Evolutionary conservation across 2,797 vertebrate genomes (phyloP), one percentile per base, ranked within the genome.

Genomic region (Sandelia bainsii): DNA sequence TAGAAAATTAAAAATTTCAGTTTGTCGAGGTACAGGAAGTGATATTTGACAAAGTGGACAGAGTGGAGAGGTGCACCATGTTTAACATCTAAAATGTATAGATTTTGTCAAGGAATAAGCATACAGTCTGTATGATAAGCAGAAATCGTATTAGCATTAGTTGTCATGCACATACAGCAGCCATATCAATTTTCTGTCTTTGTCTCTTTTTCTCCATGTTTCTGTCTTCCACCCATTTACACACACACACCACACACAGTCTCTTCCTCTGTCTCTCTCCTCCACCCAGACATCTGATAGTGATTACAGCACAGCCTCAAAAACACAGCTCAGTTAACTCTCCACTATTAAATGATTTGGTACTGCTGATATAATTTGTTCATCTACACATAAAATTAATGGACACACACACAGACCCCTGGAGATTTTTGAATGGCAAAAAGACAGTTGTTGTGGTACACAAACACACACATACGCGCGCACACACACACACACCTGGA

Each of bases 281-380:
- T 81, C 71, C 76, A 60, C 79, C 62, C 60, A 66, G 74, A 88
- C 91, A 91, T 91, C 90, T 91, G 92, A 93, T 74, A 91, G 89
- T 87, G 76, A 92, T 92, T 92, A 92, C 6, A 81, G 39, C 82
- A 59, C 34, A 62, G 62, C 72, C 82, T 78, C 74, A 81, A 78
- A 90, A 88, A 85, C 80, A 79, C 77, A 70, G 80, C 75, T 83
- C 81, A 70, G 71, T 89, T 83, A 87, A 89, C 84, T 86, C 78
- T 69, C 60, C 45, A 69, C 84, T 87, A 86, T 89, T 88, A 89
- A 80, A 77, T 62, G 72, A 79, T 76, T 81, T 74, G 40, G 85
- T 82, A 85, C 77, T 73, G 54, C 77, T 81, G 85, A 84, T 73
- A 84, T 85, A 83, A 87, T 91, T 80, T 88, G 80, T 82, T 86